These are phyloP conservation scores for Cricetomys ansorgei DNA, from an alignment of 2,113 vertebrate genomes.

Conservation along the genomic window DNA sequence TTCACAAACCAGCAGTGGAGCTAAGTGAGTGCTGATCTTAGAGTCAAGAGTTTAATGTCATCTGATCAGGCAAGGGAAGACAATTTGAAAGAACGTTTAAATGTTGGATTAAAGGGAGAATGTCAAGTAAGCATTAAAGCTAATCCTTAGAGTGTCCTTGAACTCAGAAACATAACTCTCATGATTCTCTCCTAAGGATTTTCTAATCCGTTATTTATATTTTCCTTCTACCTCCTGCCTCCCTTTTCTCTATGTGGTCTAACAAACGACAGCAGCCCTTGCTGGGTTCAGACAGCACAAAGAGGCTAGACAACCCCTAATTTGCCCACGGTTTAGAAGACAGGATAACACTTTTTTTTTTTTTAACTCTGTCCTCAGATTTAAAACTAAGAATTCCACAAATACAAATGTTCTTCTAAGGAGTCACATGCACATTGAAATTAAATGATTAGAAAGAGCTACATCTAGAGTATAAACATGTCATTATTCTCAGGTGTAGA, in stretches of 20 bases:
- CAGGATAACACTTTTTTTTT: neutral
- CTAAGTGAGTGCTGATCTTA: neutral
- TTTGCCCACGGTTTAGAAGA: conserved; percentile 28
- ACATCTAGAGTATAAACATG: neutral
- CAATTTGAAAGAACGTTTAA: conserved; percentile 10
- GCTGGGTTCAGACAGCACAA: neutral
- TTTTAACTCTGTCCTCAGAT: neutral
- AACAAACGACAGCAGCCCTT: neutral
- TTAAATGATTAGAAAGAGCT: conserved; percentile 16
- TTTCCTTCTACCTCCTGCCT: neutral
- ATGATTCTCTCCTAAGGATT: neutral
- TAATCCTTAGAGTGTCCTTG: neutral
- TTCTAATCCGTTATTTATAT: conserved; percentile 5
- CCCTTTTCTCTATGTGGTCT: neutral
- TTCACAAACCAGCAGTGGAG: neutral
- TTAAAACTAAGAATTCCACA: conserved; percentile 22
- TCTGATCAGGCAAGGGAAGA: neutral
- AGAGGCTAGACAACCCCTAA: neutral
- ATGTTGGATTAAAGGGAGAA: conserved; percentile 23
- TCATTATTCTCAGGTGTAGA: neutral
- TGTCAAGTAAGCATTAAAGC: neutral
- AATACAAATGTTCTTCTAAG: neutral
- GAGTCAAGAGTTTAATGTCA: neutral
- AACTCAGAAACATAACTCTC: conserved; percentile 18
- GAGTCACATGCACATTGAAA: neutral